Evolutionary conservation across 2,797 vertebrate species (phyloP).

Genomic region (Peromyscus eremicus): DNA sequence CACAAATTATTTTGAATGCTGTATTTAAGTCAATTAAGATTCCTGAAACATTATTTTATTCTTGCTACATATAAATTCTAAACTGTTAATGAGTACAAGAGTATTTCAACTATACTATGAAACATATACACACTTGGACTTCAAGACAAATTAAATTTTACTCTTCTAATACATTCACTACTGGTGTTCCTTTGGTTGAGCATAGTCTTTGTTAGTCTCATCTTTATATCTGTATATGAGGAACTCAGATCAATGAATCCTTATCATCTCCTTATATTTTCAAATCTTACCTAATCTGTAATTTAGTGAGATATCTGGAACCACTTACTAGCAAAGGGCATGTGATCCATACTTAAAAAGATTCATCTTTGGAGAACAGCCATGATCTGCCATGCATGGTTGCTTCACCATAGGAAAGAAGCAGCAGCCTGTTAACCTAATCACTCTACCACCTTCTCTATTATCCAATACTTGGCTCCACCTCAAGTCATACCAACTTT

Average conservation of each 20-base stretch:
- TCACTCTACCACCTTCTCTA: background rate
- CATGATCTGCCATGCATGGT: background rate
- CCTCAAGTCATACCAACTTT: slow-evolving; percentile 3
- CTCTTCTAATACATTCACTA: background rate
- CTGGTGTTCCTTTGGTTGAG: background rate
- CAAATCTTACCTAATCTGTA: background rate
- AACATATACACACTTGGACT: background rate
- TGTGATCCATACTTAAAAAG: background rate
- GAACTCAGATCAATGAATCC: background rate
- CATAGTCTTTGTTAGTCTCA: background rate
- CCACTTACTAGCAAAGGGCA: background rate
- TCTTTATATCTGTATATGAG: background rate
- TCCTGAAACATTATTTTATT: background rate
- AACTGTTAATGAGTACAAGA: background rate
- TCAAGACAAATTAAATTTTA: background rate
- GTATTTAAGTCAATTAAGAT: background rate
- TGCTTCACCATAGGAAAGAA: background rate
- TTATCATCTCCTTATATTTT: background rate
- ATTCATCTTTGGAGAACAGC: background rate
- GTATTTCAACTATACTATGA: background rate
- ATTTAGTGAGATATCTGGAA: background rate
- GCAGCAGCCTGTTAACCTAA: background rate
- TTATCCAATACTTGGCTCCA: background rate
- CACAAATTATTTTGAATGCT: background rate
- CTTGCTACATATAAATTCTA: background rate